Conservation (phyloP, 2,888 invertebrate species). For the Calliopum simillimum region DNA sequence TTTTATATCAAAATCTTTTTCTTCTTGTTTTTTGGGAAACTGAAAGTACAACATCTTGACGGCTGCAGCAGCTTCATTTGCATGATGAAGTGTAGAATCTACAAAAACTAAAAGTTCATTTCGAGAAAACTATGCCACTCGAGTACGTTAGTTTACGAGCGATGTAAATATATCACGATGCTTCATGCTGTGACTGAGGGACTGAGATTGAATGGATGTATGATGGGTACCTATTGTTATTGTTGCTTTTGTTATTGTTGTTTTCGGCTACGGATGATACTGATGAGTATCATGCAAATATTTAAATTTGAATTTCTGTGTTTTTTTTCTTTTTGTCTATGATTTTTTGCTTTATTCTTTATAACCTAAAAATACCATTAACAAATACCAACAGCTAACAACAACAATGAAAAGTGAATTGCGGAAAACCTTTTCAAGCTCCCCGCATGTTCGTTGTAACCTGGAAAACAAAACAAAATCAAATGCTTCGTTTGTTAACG, state of each 20-base stretch:
- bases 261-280: background rate
- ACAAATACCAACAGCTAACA: background rate
- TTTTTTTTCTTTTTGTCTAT: too few species aligned
- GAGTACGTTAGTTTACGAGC: background rate
- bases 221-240: background rate
- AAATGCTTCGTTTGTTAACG: slow-evolving; percentile 1
- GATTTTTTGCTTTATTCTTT: background rate
- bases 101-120: background rate
- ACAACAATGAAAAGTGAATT: background rate
- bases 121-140: background rate
- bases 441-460: background rate
- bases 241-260: background rate
- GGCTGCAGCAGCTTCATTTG: background rate
- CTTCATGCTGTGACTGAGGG: background rate
- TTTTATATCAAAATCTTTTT: background rate
- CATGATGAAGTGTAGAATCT: slow-evolving; percentile 5
- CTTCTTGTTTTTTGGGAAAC: background rate
- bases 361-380: background rate
- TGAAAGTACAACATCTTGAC: background rate
- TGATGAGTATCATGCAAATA: slow-evolving; percentile 17
- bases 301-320: background rate
- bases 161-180: slow-evolving; percentile 15
- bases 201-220: background rate
- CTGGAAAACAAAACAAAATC: background rate
- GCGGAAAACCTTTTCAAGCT: slow-evolving; percentile 1